Evolutionary conservation across 2,888 invertebrate species (phyloP).

Genomic region (Lithophane socia): DNA sequence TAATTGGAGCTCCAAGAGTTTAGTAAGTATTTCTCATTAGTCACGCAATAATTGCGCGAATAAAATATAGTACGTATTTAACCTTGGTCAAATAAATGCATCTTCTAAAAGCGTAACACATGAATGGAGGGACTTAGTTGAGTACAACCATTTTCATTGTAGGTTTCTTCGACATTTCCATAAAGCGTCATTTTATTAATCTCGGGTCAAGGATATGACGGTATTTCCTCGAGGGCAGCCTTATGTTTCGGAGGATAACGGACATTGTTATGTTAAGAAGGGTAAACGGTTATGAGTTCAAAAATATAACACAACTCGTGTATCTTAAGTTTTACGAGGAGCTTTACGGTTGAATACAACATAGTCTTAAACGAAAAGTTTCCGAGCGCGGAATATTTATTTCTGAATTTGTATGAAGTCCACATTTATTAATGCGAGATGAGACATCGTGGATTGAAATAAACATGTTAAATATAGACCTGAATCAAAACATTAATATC

Average conservation of each 20-base stretch:
- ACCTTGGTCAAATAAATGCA: constrained; percentile 25
- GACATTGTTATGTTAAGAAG: constrained; percentile 66
- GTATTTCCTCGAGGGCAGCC: constrained; percentile 58
- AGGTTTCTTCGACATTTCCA: constrained; percentile 41
- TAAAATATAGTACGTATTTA: constrained; percentile 25
- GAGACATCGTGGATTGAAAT: constrained; percentile 55
- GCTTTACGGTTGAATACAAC: constrained; percentile 29
- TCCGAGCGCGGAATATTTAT: constrained; percentile 29
- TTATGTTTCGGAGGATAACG: constrained; percentile 58
- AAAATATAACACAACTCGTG: constrained; percentile 58
- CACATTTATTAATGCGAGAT: constrained; percentile 56
- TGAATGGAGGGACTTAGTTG: constrained; percentile 1
- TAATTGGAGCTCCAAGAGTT: constrained; percentile 39
- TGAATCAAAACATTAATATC: constrained; percentile 60
- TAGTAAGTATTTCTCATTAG: constrained; percentile 53
- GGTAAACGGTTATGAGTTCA: constrained; percentile 63
- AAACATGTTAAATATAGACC: constrained; percentile 54
- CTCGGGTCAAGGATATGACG: constrained; percentile 63
- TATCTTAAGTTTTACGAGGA: constrained; percentile 53
- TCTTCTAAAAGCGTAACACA: constrained; percentile 10
- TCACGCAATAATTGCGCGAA: constrained; percentile 43
- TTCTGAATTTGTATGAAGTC: constrained; percentile 50
- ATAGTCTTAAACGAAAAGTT: constrained; percentile 40
- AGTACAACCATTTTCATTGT: constrained; percentile 28
- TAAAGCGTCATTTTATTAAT: constrained; percentile 61